phyloP scores from a whole-genome alignment of 1,140 invertebrate species.

The Holcopasites calliopsidis region DNA sequence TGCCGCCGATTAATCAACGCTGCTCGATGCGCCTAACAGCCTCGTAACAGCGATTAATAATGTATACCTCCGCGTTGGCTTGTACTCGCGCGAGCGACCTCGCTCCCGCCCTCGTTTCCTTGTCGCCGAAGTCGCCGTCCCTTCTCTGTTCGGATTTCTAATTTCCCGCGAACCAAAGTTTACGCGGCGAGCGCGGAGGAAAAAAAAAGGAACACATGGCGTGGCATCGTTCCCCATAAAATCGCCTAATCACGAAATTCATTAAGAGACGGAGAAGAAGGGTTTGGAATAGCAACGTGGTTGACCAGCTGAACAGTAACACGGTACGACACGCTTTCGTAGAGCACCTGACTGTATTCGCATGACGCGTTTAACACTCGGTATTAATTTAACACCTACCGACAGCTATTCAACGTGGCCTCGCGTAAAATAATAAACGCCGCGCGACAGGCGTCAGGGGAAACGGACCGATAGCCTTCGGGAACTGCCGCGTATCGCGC shows the following conservation, averaged over 20 bases:
- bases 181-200: background rate
- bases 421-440: constrained; percentile 58
- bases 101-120: no score
- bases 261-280: constrained; percentile 53
- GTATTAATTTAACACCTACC: constrained; percentile 62
- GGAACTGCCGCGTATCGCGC: constrained; percentile 18
- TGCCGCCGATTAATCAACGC: constrained; percentile 60
- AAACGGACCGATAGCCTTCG: constrained; percentile 45
- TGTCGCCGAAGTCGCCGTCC: background rate
- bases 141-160: background rate
- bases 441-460: constrained; percentile 16
- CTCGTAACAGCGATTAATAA: constrained; percentile 61
- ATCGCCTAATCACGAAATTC: constrained; percentile 73
- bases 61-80: constrained; percentile 46
- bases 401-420: constrained; percentile 26
- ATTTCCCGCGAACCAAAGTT: background rate
- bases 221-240: constrained; percentile 39
- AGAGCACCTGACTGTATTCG: constrained; percentile 60
- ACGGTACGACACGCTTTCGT: constrained; percentile 54
- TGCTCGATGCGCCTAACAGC: constrained; percentile 53
- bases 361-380: constrained; percentile 59
- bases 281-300: background rate
- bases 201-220: background rate
- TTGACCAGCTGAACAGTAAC: constrained; percentile 39
- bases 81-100: constrained; percentile 34